Percentiles rank a stretch among this genome's conserved stretches.
Evolutionary conservation across 1,140 invertebrate species (phyloP).

Genomic region (Goniozus legneri): DNA sequence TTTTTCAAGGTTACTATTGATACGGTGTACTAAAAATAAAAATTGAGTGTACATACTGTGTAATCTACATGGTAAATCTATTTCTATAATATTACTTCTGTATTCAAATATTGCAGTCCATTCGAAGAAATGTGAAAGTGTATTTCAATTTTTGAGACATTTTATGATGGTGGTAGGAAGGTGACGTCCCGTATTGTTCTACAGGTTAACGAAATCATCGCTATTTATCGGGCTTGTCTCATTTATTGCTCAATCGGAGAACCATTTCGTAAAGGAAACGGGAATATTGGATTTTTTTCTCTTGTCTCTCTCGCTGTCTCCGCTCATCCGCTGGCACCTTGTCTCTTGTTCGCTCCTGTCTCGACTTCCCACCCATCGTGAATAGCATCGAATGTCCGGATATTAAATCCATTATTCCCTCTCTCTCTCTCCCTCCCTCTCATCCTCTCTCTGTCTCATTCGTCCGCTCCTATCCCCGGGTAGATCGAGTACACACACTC

Average conservation of each 20-base stretch:
- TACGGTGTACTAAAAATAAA: too few relatives aligned
- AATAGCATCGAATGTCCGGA: background rate
- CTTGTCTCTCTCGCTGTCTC: background rate
- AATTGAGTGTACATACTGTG: too few relatives aligned
- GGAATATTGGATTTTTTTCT: conserved; percentile 9
- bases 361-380: too few relatives aligned
- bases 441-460: conserved; percentile 19
- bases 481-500: too few relatives aligned
- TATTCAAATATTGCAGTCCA: conserved; percentile 2
- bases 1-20: background rate
- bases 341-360: too few relatives aligned
- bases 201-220: background rate
- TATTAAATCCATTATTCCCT: conserved; percentile 31
- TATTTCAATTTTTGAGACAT: background rate
- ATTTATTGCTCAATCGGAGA: conserved; percentile 2
- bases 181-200: background rate
- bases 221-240: background rate
- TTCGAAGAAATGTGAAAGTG: background rate
- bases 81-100: background rate
- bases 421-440: conserved; percentile 15
- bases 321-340: background rate
- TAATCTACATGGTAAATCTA: background rate
- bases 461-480: conserved; percentile 7
- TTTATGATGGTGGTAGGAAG: background rate
- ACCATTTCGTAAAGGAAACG: conserved; percentile 9